Conservation (phyloP, 2,113 vertebrate species). For the Propithecus coquereli region DNA sequence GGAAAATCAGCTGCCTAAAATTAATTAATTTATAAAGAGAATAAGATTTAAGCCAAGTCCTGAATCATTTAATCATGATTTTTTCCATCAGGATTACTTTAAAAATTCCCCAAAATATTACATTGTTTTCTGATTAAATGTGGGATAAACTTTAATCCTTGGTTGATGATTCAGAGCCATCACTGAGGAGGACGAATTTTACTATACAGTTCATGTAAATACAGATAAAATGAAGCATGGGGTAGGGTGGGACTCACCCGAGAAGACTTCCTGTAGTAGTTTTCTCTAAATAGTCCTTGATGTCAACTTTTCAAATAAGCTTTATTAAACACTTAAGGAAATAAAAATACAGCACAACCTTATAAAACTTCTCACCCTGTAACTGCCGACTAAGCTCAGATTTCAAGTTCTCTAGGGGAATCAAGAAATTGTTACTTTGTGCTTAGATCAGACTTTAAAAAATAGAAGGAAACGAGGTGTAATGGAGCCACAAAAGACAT, state of each 20-base stretch:
- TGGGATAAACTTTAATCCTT: not conserved
- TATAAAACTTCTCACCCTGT: not conserved
- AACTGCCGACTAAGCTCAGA: not conserved
- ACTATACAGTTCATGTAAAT: not conserved
- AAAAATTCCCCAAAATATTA: not conserved
- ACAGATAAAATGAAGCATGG: not conserved
- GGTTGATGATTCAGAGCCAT: not conserved
- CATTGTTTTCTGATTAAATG: not conserved
- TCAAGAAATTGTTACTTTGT: not conserved
- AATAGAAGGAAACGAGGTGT: not conserved
- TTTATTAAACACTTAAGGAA: not conserved
- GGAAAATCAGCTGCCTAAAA: not conserved
- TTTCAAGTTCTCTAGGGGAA: not conserved
- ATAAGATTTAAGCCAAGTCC: not conserved
- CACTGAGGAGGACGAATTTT: not conserved
- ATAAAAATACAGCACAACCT: constrained; percentile 21
- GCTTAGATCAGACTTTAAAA: not conserved
- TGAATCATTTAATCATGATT: not conserved
- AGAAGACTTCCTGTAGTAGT: not conserved
- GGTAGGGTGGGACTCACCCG: not conserved
- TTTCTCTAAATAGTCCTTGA: not conserved
- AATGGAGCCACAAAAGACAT: not conserved
- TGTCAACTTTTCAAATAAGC: not conserved
- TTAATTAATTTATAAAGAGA: not conserved
- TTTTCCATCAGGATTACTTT: not conserved